A percentile compares a stretch with the other conserved stretches of the same genome.
phyloP scores from a whole-genome alignment of 2,113 vertebrate species.

The Triplophysa tibetana region DNA sequence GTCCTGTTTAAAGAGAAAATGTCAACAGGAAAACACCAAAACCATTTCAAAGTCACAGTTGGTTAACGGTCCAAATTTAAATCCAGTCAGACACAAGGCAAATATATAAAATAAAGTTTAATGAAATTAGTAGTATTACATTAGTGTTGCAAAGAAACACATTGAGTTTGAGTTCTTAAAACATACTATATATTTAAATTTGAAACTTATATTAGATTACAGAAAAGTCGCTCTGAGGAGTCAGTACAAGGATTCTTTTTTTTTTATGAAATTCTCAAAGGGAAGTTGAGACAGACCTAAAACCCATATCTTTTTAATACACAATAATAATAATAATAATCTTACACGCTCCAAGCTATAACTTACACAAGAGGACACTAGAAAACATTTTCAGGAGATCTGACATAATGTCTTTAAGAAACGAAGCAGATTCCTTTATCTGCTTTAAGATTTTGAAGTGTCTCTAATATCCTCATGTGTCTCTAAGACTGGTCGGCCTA shows the following conservation, averaged over 20 bases:
- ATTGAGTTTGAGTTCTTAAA: slow-evolving; percentile 90
- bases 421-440: slow-evolving; percentile 82
- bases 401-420: slow-evolving; percentile 62
- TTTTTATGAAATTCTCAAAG: slow-evolving; percentile 81
- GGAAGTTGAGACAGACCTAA: slow-evolving; percentile 70
- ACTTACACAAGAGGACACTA: slow-evolving; percentile 85
- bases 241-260: slow-evolving; percentile 76
- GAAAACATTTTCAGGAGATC: slow-evolving; percentile 78
- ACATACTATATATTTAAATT: slow-evolving; percentile 99
- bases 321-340: slow-evolving; percentile 67
- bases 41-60: not conserved
- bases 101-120: slow-evolving; percentile 48
- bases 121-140: slow-evolving; percentile 53
- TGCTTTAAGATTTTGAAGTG: slow-evolving; percentile 88
- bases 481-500: slow-evolving; percentile 58
- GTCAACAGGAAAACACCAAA: too few relatives aligned
- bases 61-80: not conserved
- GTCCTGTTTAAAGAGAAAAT: too few relatives aligned
- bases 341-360: slow-evolving; percentile 67
- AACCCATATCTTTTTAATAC: slow-evolving; percentile 68
- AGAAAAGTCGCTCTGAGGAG: slow-evolving; percentile 89
- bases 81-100: slow-evolving; percentile 39
- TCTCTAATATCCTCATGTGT: slow-evolving; percentile 65
- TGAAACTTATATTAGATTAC: slow-evolving; percentile 99
- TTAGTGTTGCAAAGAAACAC: slow-evolving; percentile 78